Evolutionary conservation across 2,888 invertebrate species (phyloP), one percentile per base, ranked within the genome.

Genomic region (Clepsis dumicolana): DNA sequence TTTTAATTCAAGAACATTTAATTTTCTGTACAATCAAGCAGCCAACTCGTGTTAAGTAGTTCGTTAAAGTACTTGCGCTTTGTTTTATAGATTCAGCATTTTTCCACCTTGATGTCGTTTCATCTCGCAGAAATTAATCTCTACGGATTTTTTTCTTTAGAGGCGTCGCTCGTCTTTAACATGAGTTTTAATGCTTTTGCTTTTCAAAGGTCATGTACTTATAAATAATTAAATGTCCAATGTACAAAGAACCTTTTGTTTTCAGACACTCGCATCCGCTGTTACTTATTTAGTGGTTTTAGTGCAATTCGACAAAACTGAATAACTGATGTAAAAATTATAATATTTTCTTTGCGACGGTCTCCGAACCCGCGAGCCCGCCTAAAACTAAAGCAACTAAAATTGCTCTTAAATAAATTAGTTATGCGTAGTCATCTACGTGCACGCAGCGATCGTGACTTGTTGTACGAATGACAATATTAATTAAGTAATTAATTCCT

Each of bases 231-330:
- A 16, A 18, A 7, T 8, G 7, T 44, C 1, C 14, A 44, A 35
- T 10, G 5, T 21, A 27, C 8, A 38, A 5, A 2, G 10, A 5
- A 2, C 21, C 4, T 72, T 60, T 16, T 52, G n/a, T 71, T 89
- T 87, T 71, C 88, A 92, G 91, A 82, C 88, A 63, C 71, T 88
- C 35, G 81, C 88, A 29, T 85, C 90, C 1, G 83, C 87, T n/a
- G 82, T 83, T 10, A 91, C 89, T 86, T 92, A 90, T 75, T 71
- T 91, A 41, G 87, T 89, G 35, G 90, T 91, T 62, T 74, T 91
- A 41, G 88, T 91, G 1, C 91, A 91, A 73, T 89, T 91, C 65
- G 89, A 90, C 71, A 86, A 77, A 64, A 18, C 44, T 16, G 73
- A n/a, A n/a, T 44, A 44, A 41, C 16, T 7, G 7, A n/a, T 35